Base-by-base conservation (phyloP, 2,888 invertebrate species). In the Steinernema carpocapsae region DNA sequence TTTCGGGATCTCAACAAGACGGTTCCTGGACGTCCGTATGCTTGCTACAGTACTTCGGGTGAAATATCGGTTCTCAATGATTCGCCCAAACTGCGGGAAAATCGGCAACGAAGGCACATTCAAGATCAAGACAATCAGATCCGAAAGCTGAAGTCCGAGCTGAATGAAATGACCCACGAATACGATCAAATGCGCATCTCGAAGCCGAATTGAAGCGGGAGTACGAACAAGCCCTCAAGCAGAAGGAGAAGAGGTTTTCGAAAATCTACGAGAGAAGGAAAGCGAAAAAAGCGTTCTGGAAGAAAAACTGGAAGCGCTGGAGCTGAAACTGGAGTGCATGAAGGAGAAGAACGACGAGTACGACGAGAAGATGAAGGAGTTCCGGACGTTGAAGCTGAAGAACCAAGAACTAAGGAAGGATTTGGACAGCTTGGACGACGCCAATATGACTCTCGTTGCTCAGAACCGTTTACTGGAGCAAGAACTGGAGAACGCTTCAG, bases 1-100 rank as follows among this genome's bases (percentile, higher is more conserved):
- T 64, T 64, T 64, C 29, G 37, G n/a, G 64, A 64, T 4, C 64
- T 64, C 17, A 64, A 64, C 64, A 64, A 37, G 19, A 64, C 64
- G 7, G 64, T 37, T 17, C 64, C 64, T 4, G 37, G 64, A 1
- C 64, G 37, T 32, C 32, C 64, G 2, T 37, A 32, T 32, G 32
- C 22, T 24, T 22, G 3, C 4, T 52, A 52, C 52, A 52, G 52
- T 12, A 52, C 22, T 4, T 12, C 22, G 22, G 24, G 7, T 10
- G 52, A 64, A 29, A 26, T 64, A 6, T 64, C 64, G 12, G 19
- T 64, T 1, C 37, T 64, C 29, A 22, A 64, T 17, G 64, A 64
- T 29, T 64, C 64, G 29, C 64, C 64, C 17, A 64, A 64, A 17
- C 64, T 64, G 2, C 29, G 64, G 17, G 64, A 64, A 32, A 64